Base-by-base conservation (phyloP, 2,113 vertebrate genomes). In the Arvicanthis niloticus region DNA sequence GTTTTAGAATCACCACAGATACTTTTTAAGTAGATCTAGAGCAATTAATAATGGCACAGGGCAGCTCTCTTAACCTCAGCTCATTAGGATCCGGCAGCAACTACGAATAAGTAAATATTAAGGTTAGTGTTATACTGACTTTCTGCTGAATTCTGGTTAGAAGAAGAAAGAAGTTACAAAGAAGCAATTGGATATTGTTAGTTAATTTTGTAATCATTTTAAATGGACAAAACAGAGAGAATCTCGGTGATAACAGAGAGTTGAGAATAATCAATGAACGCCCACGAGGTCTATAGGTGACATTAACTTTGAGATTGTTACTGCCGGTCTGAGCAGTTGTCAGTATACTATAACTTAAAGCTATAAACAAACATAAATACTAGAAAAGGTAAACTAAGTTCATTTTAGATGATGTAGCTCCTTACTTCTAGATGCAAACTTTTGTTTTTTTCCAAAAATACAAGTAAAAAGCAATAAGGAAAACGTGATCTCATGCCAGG, bases 391-490 rank as follows among this genome's bases (percentile, higher is more conserved):
- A 40, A 65, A 22, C n/a, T 37, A 22, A 2, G 3, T 75, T 97
- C 24, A 60, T 58, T 89, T 68, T 73, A 84, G 87, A 76, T 85
- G 60, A 45, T 22, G 17, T 94, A 88, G 21, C 42, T 91, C 9
- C 80, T 73, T 56, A 85, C 34, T 95, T 84, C 22, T 80, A 16
- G 16, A 15, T 72, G 19, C 42, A 89, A 48, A 53, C 1, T 91
- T 94, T 92, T 90, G n/a, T 22, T 82, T 67, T 82, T 67, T 94
- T 56, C 68, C 26, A 60, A 37, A 92, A 93, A 60, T 96, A 87
- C 34, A 53, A 93, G 7, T 72, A 96, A 73, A 94, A 94, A 82
- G n/a, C 82, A 88, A 93, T 68, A 93, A 90, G 58, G 48, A 78
- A 96, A 95, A 75, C 7, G 56, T 21, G 4, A 68, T 77, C 87